A percentile compares a stretch with the other conserved stretches of the same genome.
These are phyloP conservation scores for Crypturellus tataupa DNA, from an alignment of 2,797 vertebrate species.

Conservation along the genomic window DNA sequence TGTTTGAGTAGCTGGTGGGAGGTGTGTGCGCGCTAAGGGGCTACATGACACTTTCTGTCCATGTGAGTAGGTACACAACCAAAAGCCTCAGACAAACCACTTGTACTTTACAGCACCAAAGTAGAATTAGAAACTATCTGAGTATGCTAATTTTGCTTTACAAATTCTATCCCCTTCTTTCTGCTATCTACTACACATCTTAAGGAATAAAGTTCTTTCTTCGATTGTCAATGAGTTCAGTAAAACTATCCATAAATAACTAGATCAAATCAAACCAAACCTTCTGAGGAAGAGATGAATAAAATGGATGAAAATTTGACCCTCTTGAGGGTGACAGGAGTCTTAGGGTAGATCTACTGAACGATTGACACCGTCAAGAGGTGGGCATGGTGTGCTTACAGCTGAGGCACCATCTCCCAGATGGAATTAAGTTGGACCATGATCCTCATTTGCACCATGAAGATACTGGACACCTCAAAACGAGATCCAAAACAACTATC, in stretches of 20 bases:
- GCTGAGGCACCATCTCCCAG: not conserved
- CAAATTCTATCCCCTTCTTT: not conserved
- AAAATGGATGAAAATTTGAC: not conserved
- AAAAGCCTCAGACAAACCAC: not conserved
- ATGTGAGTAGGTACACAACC: fast-evolving
- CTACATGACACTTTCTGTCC: not conserved
- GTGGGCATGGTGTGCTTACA: not conserved
- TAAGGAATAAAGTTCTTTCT: not conserved
- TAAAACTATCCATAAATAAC: not conserved
- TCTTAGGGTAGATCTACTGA: not conserved
- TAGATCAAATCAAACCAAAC: not conserved
- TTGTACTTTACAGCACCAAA: not conserved
- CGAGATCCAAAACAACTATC: not conserved
- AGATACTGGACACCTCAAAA: not conserved
- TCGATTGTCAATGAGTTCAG: not conserved
- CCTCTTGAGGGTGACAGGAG: fast-evolving
- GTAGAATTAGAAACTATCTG: not conserved
- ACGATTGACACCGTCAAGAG: not conserved
- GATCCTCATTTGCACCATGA: not conserved
- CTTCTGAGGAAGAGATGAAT: not conserved
- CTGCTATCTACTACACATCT: not conserved
- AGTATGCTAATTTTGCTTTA: not conserved
- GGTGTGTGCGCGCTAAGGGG: not conserved
- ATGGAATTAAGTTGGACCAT: not conserved
- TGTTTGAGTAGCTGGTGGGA: not conserved